These are phyloP conservation scores for Drosophila nr. fundita DNA, from an alignment of 2,888 invertebrate species.

Conservation along the genomic window DNA sequence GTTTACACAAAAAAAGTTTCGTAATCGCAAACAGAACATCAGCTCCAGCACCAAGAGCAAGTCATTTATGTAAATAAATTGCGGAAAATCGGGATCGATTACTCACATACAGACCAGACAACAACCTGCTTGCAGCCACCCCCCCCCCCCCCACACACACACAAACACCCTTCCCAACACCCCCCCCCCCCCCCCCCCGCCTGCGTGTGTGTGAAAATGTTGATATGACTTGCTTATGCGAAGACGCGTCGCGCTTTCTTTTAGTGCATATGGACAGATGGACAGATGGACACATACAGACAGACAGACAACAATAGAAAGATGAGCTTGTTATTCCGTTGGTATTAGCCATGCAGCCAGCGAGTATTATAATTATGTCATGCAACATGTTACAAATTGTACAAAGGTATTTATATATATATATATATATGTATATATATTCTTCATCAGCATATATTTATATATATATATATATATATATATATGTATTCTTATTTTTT, in stretches of 20 bases:
- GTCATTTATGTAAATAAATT: conserved; percentile 35
- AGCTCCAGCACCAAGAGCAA: conserved; percentile 8
- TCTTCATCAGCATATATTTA: no score
- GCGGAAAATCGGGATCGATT: conserved; percentile 38
- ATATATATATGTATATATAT: neutral
- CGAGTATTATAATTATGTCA: neutral
- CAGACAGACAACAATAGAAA: conserved; percentile 14
- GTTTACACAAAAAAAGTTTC: conserved; percentile 29
- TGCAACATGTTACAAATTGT: neutral
- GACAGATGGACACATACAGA: neutral
- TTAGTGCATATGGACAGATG: conserved; percentile 20
- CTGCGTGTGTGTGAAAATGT: conserved; percentile 21
- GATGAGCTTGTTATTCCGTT: conserved; percentile 5
- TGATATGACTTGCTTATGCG: conserved; percentile 56
- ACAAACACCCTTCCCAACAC: neutral
- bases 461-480: no score
- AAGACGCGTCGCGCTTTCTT: conserved; percentile 43
- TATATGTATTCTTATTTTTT: no score
- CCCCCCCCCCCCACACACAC: neutral
- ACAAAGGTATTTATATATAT: neutral
- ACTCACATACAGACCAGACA: conserved; percentile 13
- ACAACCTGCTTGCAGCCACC: neutral
- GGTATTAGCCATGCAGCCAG: neutral
- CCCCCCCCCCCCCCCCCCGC: neutral
- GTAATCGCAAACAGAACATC: conserved; percentile 29